These are phyloP conservation scores for Drosophila pseudoananassae DNA, from an alignment of 1,140 invertebrate species.

Conservation along the genomic window DNA sequence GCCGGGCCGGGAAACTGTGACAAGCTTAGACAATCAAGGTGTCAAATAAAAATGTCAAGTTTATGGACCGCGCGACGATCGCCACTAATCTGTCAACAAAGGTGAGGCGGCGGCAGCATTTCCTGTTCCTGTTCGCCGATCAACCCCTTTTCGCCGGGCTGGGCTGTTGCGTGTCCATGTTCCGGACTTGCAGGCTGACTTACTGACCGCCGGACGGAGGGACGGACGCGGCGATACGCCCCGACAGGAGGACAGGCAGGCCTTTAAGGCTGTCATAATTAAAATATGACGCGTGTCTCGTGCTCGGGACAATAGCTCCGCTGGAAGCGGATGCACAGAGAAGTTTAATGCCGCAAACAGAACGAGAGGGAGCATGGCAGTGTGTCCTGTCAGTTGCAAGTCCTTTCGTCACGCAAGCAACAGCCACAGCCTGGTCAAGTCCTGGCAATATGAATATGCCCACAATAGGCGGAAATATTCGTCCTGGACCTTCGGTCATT, in stretches of 20 bases:
- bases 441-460: slow-evolving; percentile 19
- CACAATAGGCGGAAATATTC: slow-evolving; percentile 1
- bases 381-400: slow-evolving; percentile 44
- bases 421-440: slow-evolving; percentile 29
- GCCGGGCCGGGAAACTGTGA: slow-evolving; percentile 32
- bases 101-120: slow-evolving; percentile 51
- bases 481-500: slow-evolving; percentile 27
- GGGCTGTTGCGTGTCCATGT: slow-evolving; percentile 45
- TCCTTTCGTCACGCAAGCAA: slow-evolving; percentile 53
- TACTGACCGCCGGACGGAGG: slow-evolving; percentile 37
- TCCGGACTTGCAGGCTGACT: slow-evolving; percentile 38
- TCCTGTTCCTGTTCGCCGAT: slow-evolving; percentile 61
- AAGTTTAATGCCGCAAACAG: not conserved
- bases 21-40: slow-evolving; percentile 77
- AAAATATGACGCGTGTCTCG: slow-evolving; percentile 82
- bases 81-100: slow-evolving; percentile 80
- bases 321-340: slow-evolving; percentile 13
- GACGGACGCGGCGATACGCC: slow-evolving; percentile 25
- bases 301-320: slow-evolving; percentile 65
- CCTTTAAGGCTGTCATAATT: slow-evolving; percentile 74
- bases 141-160: slow-evolving; percentile 25
- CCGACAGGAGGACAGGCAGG: slow-evolving; percentile 37
- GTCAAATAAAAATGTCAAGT: slow-evolving; percentile 80
- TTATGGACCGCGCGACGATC: slow-evolving; percentile 58
- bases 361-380: not conserved